Evolutionary conservation across 30 jellyfish, hydroid and myxozoan genomes (phyloP), one percentile per base, ranked within the genome.

Genomic region (Aurelia aurita complex sp. Pacific): DNA sequence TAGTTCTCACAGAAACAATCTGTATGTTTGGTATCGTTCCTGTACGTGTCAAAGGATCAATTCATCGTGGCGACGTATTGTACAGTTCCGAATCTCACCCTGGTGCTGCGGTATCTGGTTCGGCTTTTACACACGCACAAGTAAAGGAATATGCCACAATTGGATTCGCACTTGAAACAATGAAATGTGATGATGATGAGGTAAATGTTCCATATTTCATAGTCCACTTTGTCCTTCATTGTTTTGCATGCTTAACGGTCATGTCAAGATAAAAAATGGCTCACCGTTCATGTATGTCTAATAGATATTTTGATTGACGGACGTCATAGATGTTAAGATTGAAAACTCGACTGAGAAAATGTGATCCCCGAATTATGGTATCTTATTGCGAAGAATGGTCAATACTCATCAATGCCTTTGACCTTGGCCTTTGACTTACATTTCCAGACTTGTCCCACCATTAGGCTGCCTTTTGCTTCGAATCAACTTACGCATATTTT

Each of bases 1-100:
- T 40, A 74, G 73, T 53, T 29, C 53, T 10, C 71, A 74, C 85
- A 42, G 85, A 74, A 60, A 74, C 85, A 74, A 51, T 74, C 16
- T 50, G 73, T 34, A 74, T 74, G 85, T 74, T 52, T 74, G 85
- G 85, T 12, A 36, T 54, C 16, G 85, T 74, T 2, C 85, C 85
- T 1, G 85, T 74, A 17, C 85, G 72, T 74, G 72, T 54, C 5
- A 29, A 74, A 54, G 85, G 85, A 17, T 13, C 73, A 10, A 57
- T 74, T 51, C 11, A n/a, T 51, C 35, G 73, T 6, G 59, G 73
- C 8, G 85, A 74, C 19, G 29, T 55, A 10, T 70, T 74, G n/a
- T 29, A 74, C 46, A 23, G 73, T 19, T 74, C 85, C 8, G 42
- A 52, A 13, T 4, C 55, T 1, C n/a, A 33, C 12, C 85, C 85